Evolutionary conservation across 2,797 vertebrate genomes (phyloP), one percentile per base, ranked within the genome.

Genomic region (Babyrousa celebensis): DNA sequence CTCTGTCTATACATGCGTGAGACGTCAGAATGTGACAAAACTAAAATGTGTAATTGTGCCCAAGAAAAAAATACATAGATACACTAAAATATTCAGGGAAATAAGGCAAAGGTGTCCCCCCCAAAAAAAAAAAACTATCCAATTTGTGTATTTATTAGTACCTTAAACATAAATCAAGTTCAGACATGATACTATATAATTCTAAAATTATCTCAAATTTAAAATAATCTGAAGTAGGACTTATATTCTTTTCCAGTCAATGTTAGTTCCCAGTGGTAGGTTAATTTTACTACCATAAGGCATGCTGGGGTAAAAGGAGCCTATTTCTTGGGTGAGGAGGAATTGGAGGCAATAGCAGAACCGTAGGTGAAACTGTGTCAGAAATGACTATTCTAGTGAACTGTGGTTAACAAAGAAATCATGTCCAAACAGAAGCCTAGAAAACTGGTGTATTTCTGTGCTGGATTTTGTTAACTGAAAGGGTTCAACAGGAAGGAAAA

Each of bases 111-210:
- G 0, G n/a, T 12, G 32, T 15, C 14, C 17, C 32, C 43, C 9
- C 43, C 43, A n/a, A n/a, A n/a, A n/a, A 36, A 36, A 36, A 48
- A 60, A 29, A 74, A 6, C 36, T 29, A 12, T 75, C 89, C 3
- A 56, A 8, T 90, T 58, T 90, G 29, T 85, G 1, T 72, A 25
- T 29, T 92, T 75, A 78, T 84, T 3, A 90, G 3, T 67, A 1
- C 27, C 25, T 85, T 96, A 89, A 91, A 86, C 86, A 36, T 67
- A 82, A 86, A 82, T 71, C 36, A 89, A 21, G 3, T 65, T 80
- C 12, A 78, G 8, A 54, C 1, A 89, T 80, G 9, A 71, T 72
- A 82, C 56, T 92, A 3, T 78, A 85, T 10, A 87, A 72, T 80
- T 92, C 27, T 84, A 84, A 92, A 94, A 84, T 85, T 79, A n/a